Base-by-base conservation (phyloP, 2,113 vertebrate species). In the Channa argus region DNA sequence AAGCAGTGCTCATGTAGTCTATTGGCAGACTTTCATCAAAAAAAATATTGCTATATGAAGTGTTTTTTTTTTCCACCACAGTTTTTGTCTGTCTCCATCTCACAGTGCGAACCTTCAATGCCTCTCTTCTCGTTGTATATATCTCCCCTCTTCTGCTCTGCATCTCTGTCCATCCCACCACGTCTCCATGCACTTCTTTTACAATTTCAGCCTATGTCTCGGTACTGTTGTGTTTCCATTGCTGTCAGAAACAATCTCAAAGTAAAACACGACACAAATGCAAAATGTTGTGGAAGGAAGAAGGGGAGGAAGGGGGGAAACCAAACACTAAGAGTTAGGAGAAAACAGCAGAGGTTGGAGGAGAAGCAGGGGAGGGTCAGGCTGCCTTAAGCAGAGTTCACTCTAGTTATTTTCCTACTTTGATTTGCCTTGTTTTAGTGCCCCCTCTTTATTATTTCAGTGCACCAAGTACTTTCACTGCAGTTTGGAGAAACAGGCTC, bases 401-500 rank as follows among this genome's bases (percentile, higher is more conserved):
- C 34, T 65, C 66, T 59, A n/a, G 63, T 84, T 87, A 71, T 86
- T 81, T 80, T 53, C 55, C 55, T 78, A 67, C 49, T 82, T 82
- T 78, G 76, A 85, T 82, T 75, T 5, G 12, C 63, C 68, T 84
- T 67, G 62, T 82, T 84, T 76, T 67, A 36, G 46, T 45, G 41
- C 33, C 53, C 41, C n/a, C 41, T 60, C 69, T 81, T 76, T 74
- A 73, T 88, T 83, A 83, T 89, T 87, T 89, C 64, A 80, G 53
- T 45, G 79, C 54, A 54, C 67, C 3, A 56, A 78, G 51, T 67
- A 66, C 75, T 80, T 86, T 84, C 2, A 37, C 76, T 62, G 83
- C 83, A 81, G 84, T 90, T 90, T 82, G 71, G 65, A 70, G 66
- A 84, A 70, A 86, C 70, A 82, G 71, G 68, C 71, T 87, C 86